Percentiles rank a stretch among this genome's conserved stretches.
Conservation (phyloP, 2,113 vertebrate species). For the Geococcyx californianus region DNA sequence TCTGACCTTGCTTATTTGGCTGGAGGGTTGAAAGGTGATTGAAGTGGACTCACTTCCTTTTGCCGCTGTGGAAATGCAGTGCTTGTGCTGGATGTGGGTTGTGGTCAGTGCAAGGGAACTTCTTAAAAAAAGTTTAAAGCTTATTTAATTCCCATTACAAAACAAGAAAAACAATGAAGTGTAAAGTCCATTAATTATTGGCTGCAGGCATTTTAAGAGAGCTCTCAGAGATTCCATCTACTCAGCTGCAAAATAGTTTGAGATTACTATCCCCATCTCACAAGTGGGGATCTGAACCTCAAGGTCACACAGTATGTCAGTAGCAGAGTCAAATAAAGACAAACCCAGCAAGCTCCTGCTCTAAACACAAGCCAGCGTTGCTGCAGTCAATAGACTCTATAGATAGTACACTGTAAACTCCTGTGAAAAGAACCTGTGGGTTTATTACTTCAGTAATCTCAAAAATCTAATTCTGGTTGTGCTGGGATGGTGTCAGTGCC, state of each 20-base stretch:
- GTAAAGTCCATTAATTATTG: background rate
- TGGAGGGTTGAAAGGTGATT: background rate
- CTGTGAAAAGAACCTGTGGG: background rate
- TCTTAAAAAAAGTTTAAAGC: background rate
- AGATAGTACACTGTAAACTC: background rate
- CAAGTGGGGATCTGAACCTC: background rate
- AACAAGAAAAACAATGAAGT: background rate
- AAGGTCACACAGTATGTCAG: background rate
- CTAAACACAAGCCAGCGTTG: background rate
- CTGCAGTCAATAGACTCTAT: background rate
- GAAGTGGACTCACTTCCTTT: background rate
- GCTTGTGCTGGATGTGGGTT: background rate
- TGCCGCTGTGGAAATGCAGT: background rate
- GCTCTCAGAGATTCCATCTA: background rate
- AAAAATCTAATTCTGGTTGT: conserved; percentile 44
- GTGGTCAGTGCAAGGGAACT: background rate
- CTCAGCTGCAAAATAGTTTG: background rate
- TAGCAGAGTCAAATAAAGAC: background rate
- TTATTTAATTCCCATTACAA: background rate
- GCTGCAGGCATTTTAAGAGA: background rate
- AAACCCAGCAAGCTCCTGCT: background rate
- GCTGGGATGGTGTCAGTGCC: background rate
- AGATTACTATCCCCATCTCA: background rate
- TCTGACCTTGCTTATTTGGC: background rate
- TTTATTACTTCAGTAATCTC: conserved; percentile 33